Base-by-base conservation (phyloP, 2,888 invertebrate genomes). In the Selenia dentaria region DNA sequence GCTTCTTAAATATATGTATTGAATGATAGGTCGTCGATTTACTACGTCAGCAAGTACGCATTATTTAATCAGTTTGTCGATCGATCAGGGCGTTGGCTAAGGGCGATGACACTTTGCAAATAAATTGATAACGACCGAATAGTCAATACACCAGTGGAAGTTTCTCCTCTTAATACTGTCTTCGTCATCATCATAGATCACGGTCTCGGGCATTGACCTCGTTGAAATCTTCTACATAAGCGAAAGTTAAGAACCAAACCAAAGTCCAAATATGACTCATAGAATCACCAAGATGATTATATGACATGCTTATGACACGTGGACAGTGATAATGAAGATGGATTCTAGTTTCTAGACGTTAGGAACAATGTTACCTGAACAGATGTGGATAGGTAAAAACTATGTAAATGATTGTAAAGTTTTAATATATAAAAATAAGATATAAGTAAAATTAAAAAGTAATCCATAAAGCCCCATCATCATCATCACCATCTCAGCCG, bases 161-260 rank as follows among this genome's bases (percentile, higher is more conserved):
- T 16, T 36, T 38, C 38, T 13, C 10, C 12, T 6, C 14, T n/a
- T 14, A 20, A 37, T 27, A 27, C 4, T 13, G 6, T 22, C 11
- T 8, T 28, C 33, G 38, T 45, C 38, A 45, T 29, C 29, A 27
- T 2, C 14, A 24, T 8, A 36, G 40, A 31, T 29, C 24, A 34
- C 44, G 38, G 46, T 12, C 40, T 8, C 41, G 47, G 47, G 2
- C 41, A 12, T 28, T 41, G 41, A 41, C 36, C 46, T 31, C 28
- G 25, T 8, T 11, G 29, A 22, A 25, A 20, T 41, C 25, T 29
- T 47, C 39, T 47, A 34, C 37, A 47, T 22, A 36, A 40, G 47
- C 47, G 47, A 47, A 47, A 47, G 47, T 47, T 37, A 14, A 34
- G 33, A 25, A 10, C 18, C 37, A 10, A 29, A 6, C 36, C 24